Evolutionary conservation across 2,888 invertebrate genomes (phyloP).

Genomic region (Acanthosoma haemorrhoidale): DNA sequence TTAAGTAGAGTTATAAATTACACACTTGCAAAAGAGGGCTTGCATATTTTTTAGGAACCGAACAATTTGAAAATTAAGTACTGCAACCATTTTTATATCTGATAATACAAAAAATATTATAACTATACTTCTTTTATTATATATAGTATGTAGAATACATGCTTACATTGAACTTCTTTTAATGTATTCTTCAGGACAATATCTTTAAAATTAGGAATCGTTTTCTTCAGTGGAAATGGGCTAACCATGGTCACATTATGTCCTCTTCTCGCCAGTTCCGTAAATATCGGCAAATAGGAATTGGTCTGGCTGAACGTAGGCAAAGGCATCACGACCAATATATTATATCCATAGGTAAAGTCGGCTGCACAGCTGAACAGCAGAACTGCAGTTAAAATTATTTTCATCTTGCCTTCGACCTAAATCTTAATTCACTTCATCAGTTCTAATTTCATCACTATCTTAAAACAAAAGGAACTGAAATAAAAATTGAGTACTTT

Average conservation of each 20-base stretch:
- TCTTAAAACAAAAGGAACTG: too few species aligned
- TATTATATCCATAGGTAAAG: constrained; percentile 21
- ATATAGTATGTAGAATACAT: background rate
- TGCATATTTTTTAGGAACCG: too few species aligned
- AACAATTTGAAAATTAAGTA: too few species aligned
- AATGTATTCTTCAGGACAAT: background rate
- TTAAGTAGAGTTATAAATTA: too few species aligned
- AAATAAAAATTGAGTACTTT: too few species aligned
- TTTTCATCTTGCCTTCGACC: background rate
- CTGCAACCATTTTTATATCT: too few species aligned
- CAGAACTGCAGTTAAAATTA: background rate
- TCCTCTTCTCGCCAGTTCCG: constrained; percentile 33
- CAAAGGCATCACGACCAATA: constrained; percentile 32
- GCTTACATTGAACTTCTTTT: background rate
- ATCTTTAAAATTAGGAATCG: background rate
- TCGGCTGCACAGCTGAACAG: background rate
- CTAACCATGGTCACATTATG: constrained; percentile 17
- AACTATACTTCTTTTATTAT: too few species aligned
- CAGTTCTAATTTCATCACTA: too few species aligned
- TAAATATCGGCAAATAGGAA: constrained; percentile 32
- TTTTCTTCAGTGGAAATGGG: background rate
- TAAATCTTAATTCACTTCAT: too few species aligned
- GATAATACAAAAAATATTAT: too few species aligned
- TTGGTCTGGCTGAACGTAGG: constrained; percentile 33
- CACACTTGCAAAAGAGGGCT: too few species aligned